Conservation (phyloP, 2,888 invertebrate species). For the Sipha maydis region DNA sequence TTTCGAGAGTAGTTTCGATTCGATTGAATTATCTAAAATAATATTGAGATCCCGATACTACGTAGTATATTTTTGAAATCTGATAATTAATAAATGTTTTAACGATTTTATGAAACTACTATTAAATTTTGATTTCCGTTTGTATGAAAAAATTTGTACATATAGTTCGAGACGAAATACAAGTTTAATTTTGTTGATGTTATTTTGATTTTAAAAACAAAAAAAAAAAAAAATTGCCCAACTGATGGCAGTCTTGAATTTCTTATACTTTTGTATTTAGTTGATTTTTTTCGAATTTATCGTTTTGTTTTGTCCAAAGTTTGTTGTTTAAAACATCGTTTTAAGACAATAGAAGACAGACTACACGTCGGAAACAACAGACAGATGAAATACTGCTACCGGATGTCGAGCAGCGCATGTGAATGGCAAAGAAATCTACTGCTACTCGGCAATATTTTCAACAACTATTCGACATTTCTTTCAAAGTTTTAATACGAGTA, state of each 20-base stretch:
- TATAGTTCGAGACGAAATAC: too few species aligned
- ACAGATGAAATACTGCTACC: constrained; percentile 31
- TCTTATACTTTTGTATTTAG: not conserved
- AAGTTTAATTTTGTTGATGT: too few species aligned
- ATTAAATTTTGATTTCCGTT: not conserved
- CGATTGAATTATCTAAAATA: not conserved
- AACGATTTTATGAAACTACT: not conserved
- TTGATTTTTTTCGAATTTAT: constrained; percentile 31
- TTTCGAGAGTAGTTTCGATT: not conserved
- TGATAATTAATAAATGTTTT: not conserved
- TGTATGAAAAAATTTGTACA: too few species aligned
- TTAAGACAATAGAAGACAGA: constrained; percentile 10
- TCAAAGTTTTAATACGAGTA: not conserved
- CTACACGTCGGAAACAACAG: constrained; percentile 1
- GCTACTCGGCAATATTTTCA: not conserved
- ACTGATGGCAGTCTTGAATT: not conserved
- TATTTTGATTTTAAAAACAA: not conserved
- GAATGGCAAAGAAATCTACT: not conserved
- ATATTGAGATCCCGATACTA: too few species aligned
- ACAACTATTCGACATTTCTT: not conserved
- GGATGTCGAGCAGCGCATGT: not conserved
- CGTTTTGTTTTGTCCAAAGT: constrained; percentile 35
- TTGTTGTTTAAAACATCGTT: constrained; percentile 39
- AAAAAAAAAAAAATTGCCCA: too few species aligned
- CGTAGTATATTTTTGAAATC: too few species aligned